Conservation (phyloP, 2,113 vertebrate genomes). For the Epinephelus moara region DNA sequence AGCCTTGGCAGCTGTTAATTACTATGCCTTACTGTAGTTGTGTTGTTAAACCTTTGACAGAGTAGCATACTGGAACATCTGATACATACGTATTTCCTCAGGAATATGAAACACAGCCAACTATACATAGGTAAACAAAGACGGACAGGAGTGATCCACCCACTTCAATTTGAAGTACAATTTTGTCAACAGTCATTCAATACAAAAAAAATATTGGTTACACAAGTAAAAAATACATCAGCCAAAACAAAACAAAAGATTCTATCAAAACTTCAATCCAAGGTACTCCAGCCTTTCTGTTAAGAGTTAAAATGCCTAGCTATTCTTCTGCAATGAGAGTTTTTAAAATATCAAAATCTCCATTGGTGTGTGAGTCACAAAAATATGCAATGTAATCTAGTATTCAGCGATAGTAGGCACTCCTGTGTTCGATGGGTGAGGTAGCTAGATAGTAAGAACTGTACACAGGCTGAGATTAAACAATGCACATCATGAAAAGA, state of each 20-base stretch:
- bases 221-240: slow-evolving; percentile 68
- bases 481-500: slow-evolving; percentile 59
- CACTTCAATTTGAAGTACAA: slow-evolving; percentile 88
- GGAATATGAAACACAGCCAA: slow-evolving; percentile 70
- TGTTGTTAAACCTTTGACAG: slow-evolving; percentile 53
- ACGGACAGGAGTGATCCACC: slow-evolving; percentile 69
- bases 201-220: slow-evolving; percentile 74
- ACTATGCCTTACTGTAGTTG: slow-evolving; percentile 58
- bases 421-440: slow-evolving; percentile 86
- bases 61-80: slow-evolving; percentile 53
- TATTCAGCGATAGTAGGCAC: slow-evolving; percentile 81
- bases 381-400: slow-evolving; percentile 76
- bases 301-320: slow-evolving; percentile 66
- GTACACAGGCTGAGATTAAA: slow-evolving; percentile 87
- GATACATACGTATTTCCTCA: slow-evolving; percentile 68
- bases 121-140: slow-evolving; percentile 71
- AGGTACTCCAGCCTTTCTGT: slow-evolving; percentile 55
- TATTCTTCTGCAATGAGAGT: slow-evolving; percentile 57
- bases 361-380: slow-evolving; percentile 62
- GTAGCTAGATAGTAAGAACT: slow-evolving; percentile 92
- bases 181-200: slow-evolving; percentile 75
- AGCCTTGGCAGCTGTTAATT: slow-evolving; percentile 66
- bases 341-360: slow-evolving; percentile 58
- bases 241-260: slow-evolving; percentile 55
- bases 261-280: slow-evolving; percentile 64